Evolutionary conservation across 2,888 invertebrate genomes (phyloP).

Genomic region (Odontothrips loti): DNA sequence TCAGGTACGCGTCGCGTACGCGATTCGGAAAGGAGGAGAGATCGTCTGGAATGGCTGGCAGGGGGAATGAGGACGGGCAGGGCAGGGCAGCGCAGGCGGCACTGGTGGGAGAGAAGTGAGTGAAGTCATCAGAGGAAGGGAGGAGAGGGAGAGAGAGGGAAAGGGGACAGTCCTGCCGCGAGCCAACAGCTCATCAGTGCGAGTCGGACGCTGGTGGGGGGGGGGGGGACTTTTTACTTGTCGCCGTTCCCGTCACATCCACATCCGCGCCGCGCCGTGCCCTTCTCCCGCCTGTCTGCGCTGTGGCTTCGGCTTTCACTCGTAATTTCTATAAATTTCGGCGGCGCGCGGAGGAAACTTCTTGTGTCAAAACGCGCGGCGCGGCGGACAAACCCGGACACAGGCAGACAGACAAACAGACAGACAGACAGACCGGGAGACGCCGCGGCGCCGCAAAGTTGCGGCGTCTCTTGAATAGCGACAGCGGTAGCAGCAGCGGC

Average conservation of each 20-base stretch:
- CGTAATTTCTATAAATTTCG: slow-evolving; percentile 1
- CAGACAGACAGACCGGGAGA: background rate
- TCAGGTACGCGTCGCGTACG: no score
- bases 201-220: background rate
- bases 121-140: background rate
- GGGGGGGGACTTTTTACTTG: no score
- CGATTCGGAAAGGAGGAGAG: background rate
- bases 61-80: background rate
- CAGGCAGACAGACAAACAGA: background rate
- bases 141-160: slow-evolving; percentile 27
- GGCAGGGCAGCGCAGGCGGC: background rate
- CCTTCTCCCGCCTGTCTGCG: background rate
- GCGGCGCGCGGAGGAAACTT: no score
- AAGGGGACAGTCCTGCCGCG: slow-evolving; percentile 3
- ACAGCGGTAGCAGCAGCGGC: no score
- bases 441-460: no score
- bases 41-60: background rate
- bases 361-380: no score
- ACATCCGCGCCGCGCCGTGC: no score
- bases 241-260: no score
- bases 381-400: background rate
- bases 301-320: background rate
- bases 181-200: background rate
- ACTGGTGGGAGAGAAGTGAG: background rate
- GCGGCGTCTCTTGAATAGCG: no score